phyloP scores from a whole-genome alignment of 2,888 invertebrate genomes.

The Zaprionus lineosus region DNA sequence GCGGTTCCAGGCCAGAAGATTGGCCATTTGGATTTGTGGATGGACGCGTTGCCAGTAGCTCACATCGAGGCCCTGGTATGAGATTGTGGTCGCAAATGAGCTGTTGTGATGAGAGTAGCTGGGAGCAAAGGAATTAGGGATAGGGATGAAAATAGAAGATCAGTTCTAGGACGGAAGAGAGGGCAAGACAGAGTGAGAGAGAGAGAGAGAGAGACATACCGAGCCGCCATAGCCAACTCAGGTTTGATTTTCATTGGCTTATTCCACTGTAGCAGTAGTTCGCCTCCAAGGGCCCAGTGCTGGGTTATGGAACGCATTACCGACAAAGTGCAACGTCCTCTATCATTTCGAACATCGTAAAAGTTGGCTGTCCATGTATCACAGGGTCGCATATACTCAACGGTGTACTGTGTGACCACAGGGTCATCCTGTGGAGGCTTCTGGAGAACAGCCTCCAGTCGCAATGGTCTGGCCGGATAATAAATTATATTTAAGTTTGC shows the following conservation, averaged over 20 bases:
- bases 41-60: conserved; percentile 82
- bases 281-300: conserved; percentile 79
- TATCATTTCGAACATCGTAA: conserved; percentile 73
- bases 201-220: conserved; percentile 40
- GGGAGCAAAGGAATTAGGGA: not conserved
- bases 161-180: no score
- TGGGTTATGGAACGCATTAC: conserved; percentile 78
- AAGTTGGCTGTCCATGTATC: conserved; percentile 78
- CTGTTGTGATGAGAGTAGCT: conserved; percentile 77
- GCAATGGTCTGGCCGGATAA: conserved; percentile 74
- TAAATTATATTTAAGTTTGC: conserved; percentile 80
- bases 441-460: conserved; percentile 75
- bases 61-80: conserved; percentile 79
- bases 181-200: no score
- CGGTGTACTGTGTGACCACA: conserved; percentile 69
- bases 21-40: conserved; percentile 80
- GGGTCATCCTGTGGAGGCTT: conserved; percentile 56
- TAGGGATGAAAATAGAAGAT: not conserved
- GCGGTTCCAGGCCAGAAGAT: conserved; percentile 76
- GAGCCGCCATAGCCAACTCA: conserved; percentile 78
- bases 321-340: conserved; percentile 79
- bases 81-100: conserved; percentile 78
- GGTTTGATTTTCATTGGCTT: conserved; percentile 55
- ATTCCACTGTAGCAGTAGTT: conserved; percentile 81
- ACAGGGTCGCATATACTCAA: conserved; percentile 70